Evolutionary conservation across 2,888 invertebrate genomes (phyloP), one percentile per base, ranked within the genome.

Genomic region (Rhabditoides inermis): DNA sequence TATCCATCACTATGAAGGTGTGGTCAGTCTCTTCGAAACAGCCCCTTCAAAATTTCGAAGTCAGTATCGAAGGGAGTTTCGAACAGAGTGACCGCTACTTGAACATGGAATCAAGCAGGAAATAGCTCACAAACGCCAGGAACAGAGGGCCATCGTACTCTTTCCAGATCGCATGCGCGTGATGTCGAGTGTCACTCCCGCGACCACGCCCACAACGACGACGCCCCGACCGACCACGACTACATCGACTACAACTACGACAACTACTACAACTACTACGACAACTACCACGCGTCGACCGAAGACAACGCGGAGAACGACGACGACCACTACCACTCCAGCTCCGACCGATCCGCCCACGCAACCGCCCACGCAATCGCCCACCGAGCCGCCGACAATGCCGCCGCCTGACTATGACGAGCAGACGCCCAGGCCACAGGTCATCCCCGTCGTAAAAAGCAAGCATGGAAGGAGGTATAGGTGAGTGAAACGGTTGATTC

Each of bases 331-430:
- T n/a, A 49, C 49, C 18, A 36, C 41, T 5, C 26, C 56, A 32
- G 36, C 49, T 28, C 35, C 53, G 7, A 25, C 45, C 53, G 12
- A 54, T 49, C 48, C 50, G 51, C 23, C 51, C 46, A 35, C 49
- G 47, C 10, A 56, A 47, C 18, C 56, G 53, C 41, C 53, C 44
- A 45, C 50, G 42, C 39, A 46, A 45, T 20, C 32, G 26, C 20
- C 26, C 15, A 26, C 50, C 57, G 4, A 49, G 45, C 10, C 51
- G 26, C 12, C 36, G 2, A 49, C 39, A n/a, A n/a, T n/a, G n/a
- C n/a, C n/a, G n/a, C n/a, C n/a, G n/a, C n/a, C n/a, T n/a, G n/a
- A n/a, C n/a, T n/a, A n/a, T n/a, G n/a, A n/a, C n/a, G n/a, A n/a
- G n/a, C n/a, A n/a, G n/a, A n/a, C n/a, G n/a, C n/a, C n/a, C n/a